Base-by-base conservation (phyloP, 1,140 invertebrate species). In the Cydia pomonella region DNA sequence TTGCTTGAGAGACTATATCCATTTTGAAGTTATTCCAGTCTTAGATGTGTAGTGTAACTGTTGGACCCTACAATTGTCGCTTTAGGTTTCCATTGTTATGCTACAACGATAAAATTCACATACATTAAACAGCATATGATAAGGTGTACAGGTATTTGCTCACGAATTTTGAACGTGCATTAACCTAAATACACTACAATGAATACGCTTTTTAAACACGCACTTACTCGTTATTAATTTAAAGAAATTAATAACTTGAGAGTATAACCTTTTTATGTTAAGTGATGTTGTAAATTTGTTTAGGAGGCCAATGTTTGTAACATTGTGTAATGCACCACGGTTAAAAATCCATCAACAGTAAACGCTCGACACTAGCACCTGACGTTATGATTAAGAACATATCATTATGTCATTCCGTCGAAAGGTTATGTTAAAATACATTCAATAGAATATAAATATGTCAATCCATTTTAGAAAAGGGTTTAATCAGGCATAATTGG, bases 401-500 rank as follows among this genome's bases (percentile, higher is more conserved):
- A 59, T 59, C 53, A 59, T 59, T 59, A 59, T 59, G 53, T 59
- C 53, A 59, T 59, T 59, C 21, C 18, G 18, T 23, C 53, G 53
- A 59, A 59, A 59, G 53, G 53, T 59, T 23, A 59, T 9, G 10
- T n/a, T 59, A 23, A 59, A n/a, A 59, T 23, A n/a, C 47, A 50
- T 59, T 59, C 21, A 59, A 59, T 23, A 59, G 21, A 9, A 59
- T 23, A 23, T 18, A 59, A 59, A 59, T 59, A 23, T 59, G 18
- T 23, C 53, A 59, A 59, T 59, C 53, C 53, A 59, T 59, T 59
- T 59, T 59, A 59, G 53, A 21, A 59, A 59, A 59, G 53, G 53
- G 53, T 23, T 50, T 59, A 59, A 59, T 59, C 21, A 59, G 21
- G 13, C 76, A 83, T 89, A 90, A 91, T 90, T 92, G 88, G 85